Evolutionary conservation across 2,888 invertebrate species (phyloP).

Genomic region (Arctia plantaginis): DNA sequence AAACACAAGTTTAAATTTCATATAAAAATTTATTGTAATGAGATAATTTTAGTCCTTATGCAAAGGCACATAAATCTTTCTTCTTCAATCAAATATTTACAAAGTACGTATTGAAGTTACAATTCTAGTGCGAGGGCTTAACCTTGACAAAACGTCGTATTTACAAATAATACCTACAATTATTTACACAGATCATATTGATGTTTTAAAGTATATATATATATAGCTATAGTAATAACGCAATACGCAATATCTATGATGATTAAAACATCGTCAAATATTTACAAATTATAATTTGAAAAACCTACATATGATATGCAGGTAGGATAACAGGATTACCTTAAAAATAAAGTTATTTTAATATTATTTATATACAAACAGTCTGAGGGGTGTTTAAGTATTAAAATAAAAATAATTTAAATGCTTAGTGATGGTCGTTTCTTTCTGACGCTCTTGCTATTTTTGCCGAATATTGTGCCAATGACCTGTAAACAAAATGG

Average conservation of each 20-base stretch:
- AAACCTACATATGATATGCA: constrained; percentile 17
- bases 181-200: constrained; percentile 45
- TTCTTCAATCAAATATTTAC: constrained; percentile 61
- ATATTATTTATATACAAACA: constrained; percentile 67
- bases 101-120: constrained; percentile 52
- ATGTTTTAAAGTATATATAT: constrained; percentile 27
- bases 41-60: constrained; percentile 53
- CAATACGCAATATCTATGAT: constrained; percentile 20
- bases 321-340: constrained; percentile 16
- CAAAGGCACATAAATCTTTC: constrained; percentile 36
- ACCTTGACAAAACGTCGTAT: constrained; percentile 36
- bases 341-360: constrained; percentile 44
- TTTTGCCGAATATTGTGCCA: constrained; percentile 93
- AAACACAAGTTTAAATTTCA: constrained; percentile 33
- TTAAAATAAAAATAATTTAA: constrained; percentile 73
- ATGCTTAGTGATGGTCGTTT: constrained; percentile 92
- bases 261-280: constrained; percentile 18
- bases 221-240: constrained; percentile 29
- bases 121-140: constrained; percentile 72
- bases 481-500: constrained; percentile 80
- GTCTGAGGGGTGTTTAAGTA: constrained; percentile 70
- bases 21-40: constrained; percentile 59
- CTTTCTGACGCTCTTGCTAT: constrained; percentile 91
- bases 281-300: constrained; percentile 27
- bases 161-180: constrained; percentile 41